Percentiles rank a stretch among this genome's conserved stretches.
Conservation (phyloP, 2,797 vertebrate species). For the Acanthopagrus latus region DNA sequence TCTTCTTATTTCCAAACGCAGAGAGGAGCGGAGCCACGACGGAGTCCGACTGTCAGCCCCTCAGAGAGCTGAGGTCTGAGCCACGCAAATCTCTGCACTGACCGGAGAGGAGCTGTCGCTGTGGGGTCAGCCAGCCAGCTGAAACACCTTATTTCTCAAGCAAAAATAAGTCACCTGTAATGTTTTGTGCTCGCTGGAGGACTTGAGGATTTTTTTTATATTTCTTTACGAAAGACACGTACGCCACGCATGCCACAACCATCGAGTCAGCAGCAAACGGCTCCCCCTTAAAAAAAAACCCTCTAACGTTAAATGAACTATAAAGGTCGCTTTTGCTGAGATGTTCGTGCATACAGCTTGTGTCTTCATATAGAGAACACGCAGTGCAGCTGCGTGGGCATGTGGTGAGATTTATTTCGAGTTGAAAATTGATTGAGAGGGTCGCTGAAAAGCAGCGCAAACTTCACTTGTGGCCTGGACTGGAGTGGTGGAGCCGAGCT, state of each 20-base stretch:
- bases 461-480: slow-evolving; percentile 78
- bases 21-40: slow-evolving; percentile 43
- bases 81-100: slow-evolving; percentile 66
- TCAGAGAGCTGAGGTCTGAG: slow-evolving; percentile 20
- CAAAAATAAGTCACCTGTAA: background rate
- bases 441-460: slow-evolving; percentile 50
- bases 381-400: background rate
- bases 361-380: background rate
- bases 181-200: slow-evolving; percentile 26
- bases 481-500: slow-evolving; percentile 38
- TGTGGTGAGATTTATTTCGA: background rate
- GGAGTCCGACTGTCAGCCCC: slow-evolving; percentile 46
- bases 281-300: slow-evolving; percentile 12
- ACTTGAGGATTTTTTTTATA: slow-evolving; percentile 29
- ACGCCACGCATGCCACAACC: slow-evolving; percentile 72
- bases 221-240: slow-evolving; percentile 36
- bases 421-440: slow-evolving; percentile 21
- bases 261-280: slow-evolving; percentile 54
- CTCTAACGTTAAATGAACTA: slow-evolving; percentile 41
- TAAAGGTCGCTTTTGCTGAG: background rate
- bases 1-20: slow-evolving; percentile 38
- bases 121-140: background rate
- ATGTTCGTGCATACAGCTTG: slow-evolving; percentile 17
- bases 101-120: slow-evolving; percentile 27
- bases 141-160: background rate